Base-by-base conservation (phyloP, 2,113 vertebrate species). In the Tetrao urogallus region DNA sequence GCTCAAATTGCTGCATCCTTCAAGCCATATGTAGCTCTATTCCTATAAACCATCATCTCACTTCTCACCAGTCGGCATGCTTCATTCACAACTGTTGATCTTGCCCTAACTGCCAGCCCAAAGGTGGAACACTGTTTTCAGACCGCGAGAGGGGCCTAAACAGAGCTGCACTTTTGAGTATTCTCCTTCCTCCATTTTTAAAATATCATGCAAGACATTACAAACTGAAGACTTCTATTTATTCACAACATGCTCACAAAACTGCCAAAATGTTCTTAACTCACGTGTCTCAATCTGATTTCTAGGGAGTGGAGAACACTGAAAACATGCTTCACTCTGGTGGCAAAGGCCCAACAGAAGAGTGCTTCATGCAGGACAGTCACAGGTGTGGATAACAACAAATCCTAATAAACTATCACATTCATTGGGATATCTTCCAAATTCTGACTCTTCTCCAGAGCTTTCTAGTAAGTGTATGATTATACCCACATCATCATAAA, bases 1-100 rank as follows among this genome's bases (percentile, higher is more conserved):
- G 12, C 2, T 79, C 0, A 1, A 73, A 17, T 63, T 10, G 27
- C 84, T 38, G 47, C 6, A 52, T 47, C 87, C 91, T 86, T 17
- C 85, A 30, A 85, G 18, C 86, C 90, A 91, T 72, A 75, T 63
- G 94, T 88, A 95, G 93, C 70, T 86, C 61, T 47, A 11, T n/a
- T 47, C 58, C 93, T 79, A 30, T 28, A 66, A 90, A 93, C 79
- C 9, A 32, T 84, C 91, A 81, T 93, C 90, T 91, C 86, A 42
- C 73, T 88, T 70, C 10, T 67, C 72, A 73, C 79, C 82, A 75
- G 65, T 36, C 43, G 3, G 15, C 70, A 61, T 30, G 82, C 82
- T 89, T 63, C 80, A 50, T 90, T 78, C 88, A 28, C 3, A 66
- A 88, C 36, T 81, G 94, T 84, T 95, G 86, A 83, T 88, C 91